Conservation (phyloP, 2,888 invertebrate genomes). For the Epinotia nisella region DNA sequence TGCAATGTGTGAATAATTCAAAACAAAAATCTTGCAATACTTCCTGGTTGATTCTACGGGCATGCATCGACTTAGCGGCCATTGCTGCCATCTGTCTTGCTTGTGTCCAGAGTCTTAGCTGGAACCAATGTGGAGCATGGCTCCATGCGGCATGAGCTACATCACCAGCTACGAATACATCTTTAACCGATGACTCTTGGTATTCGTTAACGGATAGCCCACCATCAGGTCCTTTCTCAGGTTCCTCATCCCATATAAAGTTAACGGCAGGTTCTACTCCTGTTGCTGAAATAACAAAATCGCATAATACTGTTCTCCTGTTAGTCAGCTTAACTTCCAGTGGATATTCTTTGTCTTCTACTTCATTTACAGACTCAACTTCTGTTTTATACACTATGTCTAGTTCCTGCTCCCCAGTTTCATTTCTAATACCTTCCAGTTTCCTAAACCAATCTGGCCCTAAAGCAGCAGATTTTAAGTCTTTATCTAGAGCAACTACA, state of each 20-base stretch:
- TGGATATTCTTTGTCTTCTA: slow-evolving; percentile 83
- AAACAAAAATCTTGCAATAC: slow-evolving; percentile 97
- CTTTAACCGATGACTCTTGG: slow-evolving; percentile 91
- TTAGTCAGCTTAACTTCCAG: slow-evolving; percentile 90
- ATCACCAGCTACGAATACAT: slow-evolving; percentile 98
- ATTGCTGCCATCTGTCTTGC: slow-evolving; percentile 98
- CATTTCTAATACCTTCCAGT: slow-evolving; percentile 84
- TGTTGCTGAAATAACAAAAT: slow-evolving; percentile 97
- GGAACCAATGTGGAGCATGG: slow-evolving; percentile 93
- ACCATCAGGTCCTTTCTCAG: slow-evolving; percentile 87
- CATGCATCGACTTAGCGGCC: slow-evolving; percentile 95
- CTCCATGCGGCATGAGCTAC: slow-evolving; percentile 94
- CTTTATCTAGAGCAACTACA: slow-evolving; percentile 66
- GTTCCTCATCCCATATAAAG: slow-evolving; percentile 80
- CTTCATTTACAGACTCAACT: slow-evolving; percentile 74
- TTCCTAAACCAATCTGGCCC: slow-evolving; percentile 98
- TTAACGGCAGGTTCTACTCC: slow-evolving; percentile 92
- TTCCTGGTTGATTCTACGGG: slow-evolving; percentile 84
- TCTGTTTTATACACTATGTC: slow-evolving; percentile 87
- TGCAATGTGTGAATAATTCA: slow-evolving; percentile 98
- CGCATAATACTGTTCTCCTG: slow-evolving; percentile 89
- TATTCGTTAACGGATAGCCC: slow-evolving; percentile 93
- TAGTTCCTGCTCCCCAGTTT: slow-evolving; percentile 78
- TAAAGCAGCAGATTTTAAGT: slow-evolving; percentile 92
- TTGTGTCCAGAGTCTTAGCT: slow-evolving; percentile 99